Evolutionary conservation across 2,888 invertebrate species (phyloP).

Genomic region (Polietes domitor): DNA sequence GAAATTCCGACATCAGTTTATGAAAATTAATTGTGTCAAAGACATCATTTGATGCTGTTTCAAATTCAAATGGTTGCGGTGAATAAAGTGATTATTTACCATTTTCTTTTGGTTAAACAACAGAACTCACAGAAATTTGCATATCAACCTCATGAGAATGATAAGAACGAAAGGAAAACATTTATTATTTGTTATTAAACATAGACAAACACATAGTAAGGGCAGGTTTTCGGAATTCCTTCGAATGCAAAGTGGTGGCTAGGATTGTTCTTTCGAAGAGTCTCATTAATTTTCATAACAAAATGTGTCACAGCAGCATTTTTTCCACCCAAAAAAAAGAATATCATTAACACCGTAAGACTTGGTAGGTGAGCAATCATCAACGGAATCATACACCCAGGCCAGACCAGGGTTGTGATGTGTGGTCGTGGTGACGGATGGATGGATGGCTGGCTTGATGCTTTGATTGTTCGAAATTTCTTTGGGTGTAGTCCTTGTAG

Average conservation of each 20-base stretch:
- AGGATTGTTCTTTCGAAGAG: slow-evolving; percentile 13
- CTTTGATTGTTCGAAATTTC: slow-evolving; percentile 51
- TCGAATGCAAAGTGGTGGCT: slow-evolving; percentile 7
- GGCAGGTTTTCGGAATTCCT: background rate
- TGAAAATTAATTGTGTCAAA: too few species aligned
- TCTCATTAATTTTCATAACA: slow-evolving; percentile 67
- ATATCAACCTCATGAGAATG: slow-evolving; percentile 42
- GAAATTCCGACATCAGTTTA: too few species aligned
- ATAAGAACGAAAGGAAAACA: slow-evolving; percentile 36
- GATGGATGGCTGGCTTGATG: slow-evolving; percentile 47
- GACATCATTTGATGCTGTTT: too few species aligned
- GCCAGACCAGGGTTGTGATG: slow-evolving; percentile 6
- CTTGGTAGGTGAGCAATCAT: background rate
- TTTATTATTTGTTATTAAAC: slow-evolving; percentile 52
- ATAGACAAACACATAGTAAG: background rate
- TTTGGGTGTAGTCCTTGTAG: background rate
- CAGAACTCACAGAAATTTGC: slow-evolving; percentile 46
- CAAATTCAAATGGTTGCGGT: slow-evolving; percentile 20
- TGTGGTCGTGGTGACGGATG: slow-evolving; percentile 61
- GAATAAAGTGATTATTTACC: slow-evolving; percentile 34
- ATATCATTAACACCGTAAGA: slow-evolving; percentile 58
- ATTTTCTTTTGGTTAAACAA: background rate
- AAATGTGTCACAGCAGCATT: slow-evolving; percentile 66
- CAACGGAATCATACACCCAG: background rate
- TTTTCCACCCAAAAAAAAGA: slow-evolving; percentile 53